phyloP scores from a whole-genome alignment of 2,797 vertebrate species.

The Naso thynnoides region DNA sequence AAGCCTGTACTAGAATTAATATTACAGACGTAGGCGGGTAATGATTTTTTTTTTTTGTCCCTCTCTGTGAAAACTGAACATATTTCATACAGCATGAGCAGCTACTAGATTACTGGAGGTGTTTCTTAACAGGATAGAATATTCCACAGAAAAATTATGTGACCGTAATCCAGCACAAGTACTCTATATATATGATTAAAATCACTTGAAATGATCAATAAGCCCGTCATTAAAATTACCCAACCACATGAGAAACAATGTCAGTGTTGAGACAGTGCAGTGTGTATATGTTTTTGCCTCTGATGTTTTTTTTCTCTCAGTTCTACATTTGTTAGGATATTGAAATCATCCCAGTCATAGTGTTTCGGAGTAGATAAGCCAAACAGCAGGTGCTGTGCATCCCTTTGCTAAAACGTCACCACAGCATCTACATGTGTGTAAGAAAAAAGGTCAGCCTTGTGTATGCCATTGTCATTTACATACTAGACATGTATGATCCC shows the following conservation, averaged over 20 bases:
- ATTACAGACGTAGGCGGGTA: not conserved
- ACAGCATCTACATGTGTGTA: slow-evolving; percentile 1
- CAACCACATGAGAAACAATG: no score
- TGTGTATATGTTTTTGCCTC: not conserved
- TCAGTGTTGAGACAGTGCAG: no score
- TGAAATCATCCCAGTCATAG: not conserved
- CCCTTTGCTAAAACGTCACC: slow-evolving; percentile 15
- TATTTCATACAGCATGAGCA: not conserved
- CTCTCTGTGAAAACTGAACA: no score
- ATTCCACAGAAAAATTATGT: not conserved
- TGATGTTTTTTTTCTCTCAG: not conserved
- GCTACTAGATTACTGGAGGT: not conserved
- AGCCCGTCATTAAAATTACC: no score
- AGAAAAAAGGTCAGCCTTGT: slow-evolving; percentile 16
- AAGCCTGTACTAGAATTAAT: not conserved
- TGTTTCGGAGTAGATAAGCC: not conserved
- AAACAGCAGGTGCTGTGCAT: not conserved
- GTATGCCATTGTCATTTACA: slow-evolving; percentile 53
- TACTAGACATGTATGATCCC: slow-evolving; percentile 60
- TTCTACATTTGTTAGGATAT: not conserved
- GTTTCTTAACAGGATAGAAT: not conserved
- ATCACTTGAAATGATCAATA: not conserved
- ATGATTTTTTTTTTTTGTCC: not conserved
- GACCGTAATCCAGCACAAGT: not conserved
- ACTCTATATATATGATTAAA: not conserved